Evolutionary conservation across 2,797 vertebrate genomes (phyloP).

Genomic region (Phoxinus dragarum): DNA sequence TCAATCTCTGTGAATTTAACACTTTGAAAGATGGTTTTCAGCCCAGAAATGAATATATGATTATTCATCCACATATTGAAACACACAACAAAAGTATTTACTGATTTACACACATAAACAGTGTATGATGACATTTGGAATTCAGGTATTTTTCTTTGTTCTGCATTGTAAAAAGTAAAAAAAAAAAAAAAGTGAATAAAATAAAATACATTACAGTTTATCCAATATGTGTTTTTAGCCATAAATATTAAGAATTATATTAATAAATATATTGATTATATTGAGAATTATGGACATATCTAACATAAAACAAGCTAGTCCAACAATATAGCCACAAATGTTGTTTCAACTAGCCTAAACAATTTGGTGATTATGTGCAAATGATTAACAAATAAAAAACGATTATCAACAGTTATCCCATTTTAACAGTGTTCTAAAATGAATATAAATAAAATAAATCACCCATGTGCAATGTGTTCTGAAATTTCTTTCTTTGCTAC

Average conservation of each 20-base stretch:
- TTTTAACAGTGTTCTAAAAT: background rate
- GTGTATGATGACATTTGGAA: background rate
- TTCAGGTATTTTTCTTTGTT: background rate
- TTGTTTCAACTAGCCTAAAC: background rate
- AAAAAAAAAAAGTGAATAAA: background rate
- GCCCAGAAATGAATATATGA: conserved; percentile 5
- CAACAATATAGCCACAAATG: background rate
- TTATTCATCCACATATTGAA: background rate
- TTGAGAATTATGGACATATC: background rate
- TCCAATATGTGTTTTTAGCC: background rate
- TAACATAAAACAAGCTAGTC: background rate
- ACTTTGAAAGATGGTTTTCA: background rate
- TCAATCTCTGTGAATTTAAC: conserved; percentile 7
- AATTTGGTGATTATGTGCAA: background rate
- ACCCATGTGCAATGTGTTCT: background rate
- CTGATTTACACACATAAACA: background rate
- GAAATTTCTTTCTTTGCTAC: conserved; percentile 38
- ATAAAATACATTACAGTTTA: background rate
- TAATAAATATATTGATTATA: background rate
- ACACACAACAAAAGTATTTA: background rate
- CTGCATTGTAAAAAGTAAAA: background rate
- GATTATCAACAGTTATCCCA: background rate
- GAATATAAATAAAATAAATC: background rate
- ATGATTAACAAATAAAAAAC: background rate
- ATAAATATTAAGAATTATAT: background rate